Evolutionary conservation across 1,140 invertebrate species (phyloP), one percentile per base, ranked within the genome.

Genomic region (Seison nebaliae): DNA sequence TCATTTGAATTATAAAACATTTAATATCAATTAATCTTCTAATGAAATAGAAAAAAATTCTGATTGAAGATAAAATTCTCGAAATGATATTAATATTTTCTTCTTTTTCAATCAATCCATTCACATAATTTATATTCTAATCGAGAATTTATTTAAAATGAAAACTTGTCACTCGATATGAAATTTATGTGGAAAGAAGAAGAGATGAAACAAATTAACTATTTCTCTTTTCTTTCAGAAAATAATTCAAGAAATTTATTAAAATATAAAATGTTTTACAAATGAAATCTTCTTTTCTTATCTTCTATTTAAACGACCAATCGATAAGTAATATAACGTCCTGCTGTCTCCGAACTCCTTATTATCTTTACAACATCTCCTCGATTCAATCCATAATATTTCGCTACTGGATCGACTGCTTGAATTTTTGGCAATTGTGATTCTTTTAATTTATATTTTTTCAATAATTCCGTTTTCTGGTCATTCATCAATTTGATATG

Each of bases 401-500:
- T 65, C 1, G 88, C 77, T 8, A 98, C 84, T 9, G 91, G 91
- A 65, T 98, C 91, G 35, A 81, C 80, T 15, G 74, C 74, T 64
- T 98, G 91, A 56, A 98, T 98, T 53, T 86, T 71, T 73, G 94
- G 94, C 47, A 98, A 63, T 66, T 94, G 88, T 53, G 83, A 91
- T 57, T 98, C 91, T 62, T 94, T 96, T 21, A 98, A 59, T 67
- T 96, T 96, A 62, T 33, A 43, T 38, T 24, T 32, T 8, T 15
- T 17, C 16, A 38, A 22, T 23, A 35, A 35, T 16, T 43, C 29
- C 19, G 29, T 30, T 36, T 36, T 38, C 12, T 36, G 24, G 11
- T 36, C 35, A 9, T 14, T 9, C 16, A 31, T 43, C 16, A 43
- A 17, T 8, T 28, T 16, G 4, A 43, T 28, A 37, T 35, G 34